These are phyloP conservation scores for Poecile montanus DNA, from an alignment of 2,797 vertebrate genomes.

Conservation along the genomic window DNA sequence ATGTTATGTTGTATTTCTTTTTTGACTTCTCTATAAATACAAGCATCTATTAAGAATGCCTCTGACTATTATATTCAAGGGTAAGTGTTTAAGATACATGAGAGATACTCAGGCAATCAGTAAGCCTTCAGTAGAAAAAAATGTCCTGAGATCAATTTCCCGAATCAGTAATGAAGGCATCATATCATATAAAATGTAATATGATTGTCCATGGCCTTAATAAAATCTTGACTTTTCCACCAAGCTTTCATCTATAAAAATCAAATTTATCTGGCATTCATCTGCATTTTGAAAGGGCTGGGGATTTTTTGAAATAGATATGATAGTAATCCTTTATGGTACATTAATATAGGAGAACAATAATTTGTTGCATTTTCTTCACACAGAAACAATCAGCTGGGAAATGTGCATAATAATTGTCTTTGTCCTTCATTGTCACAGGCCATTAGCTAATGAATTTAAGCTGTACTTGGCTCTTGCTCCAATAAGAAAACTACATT, in stretches of 20 bases:
- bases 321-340: conserved; percentile 25
- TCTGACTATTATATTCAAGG: background rate
- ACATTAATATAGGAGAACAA: conserved; percentile 22
- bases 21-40: conserved; percentile 12
- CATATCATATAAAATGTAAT: conserved; percentile 49
- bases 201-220: conserved; percentile 55
- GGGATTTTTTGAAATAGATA: conserved; percentile 12
- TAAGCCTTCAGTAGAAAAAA: background rate
- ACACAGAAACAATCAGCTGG: conserved; percentile 25
- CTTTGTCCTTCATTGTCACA: conserved; percentile 61
- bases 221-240: conserved; percentile 53
- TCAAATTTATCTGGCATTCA: conserved; percentile 56
- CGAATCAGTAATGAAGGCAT: conserved; percentile 19
- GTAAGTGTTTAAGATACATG: background rate
- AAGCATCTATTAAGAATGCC: background rate
- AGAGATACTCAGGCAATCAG: background rate
- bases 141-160: conserved; percentile 27
- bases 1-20: background rate
- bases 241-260: conserved; percentile 59
- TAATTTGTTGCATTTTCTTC: conserved; percentile 52
- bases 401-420: conserved; percentile 30
- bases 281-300: conserved; percentile 47
- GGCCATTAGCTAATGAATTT: conserved; percentile 60
- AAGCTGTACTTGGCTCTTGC: conserved; percentile 44
- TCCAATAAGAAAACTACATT: conserved; percentile 26